phyloP scores from a whole-genome alignment of 2,888 invertebrate genomes.

The Dryadula phaetusa region DNA sequence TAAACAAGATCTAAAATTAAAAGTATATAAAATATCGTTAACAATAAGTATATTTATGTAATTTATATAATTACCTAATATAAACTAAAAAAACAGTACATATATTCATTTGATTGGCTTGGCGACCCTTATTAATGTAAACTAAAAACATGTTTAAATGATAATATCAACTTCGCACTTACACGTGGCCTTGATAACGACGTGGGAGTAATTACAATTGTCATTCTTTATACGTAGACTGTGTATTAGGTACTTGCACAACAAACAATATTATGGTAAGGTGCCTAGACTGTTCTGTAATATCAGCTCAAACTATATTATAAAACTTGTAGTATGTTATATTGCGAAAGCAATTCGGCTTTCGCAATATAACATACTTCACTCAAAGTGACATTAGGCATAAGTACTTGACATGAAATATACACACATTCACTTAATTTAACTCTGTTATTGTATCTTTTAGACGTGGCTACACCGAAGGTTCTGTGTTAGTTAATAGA shows the following conservation, averaged over 20 bases:
- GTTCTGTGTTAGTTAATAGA: background rate
- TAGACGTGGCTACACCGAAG: background rate
- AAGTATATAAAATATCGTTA: too few species aligned
- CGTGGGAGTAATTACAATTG: constrained; percentile 39
- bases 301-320: constrained; percentile 26
- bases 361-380: background rate
- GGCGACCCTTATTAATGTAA: constrained; percentile 20
- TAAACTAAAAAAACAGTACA: background rate
- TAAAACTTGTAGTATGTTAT: constrained; percentile 22
- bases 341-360: too few species aligned
- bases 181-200: constrained; percentile 34
- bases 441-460: background rate
- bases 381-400: background rate
- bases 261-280: constrained; percentile 26
- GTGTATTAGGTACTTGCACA: constrained; percentile 35
- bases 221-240: constrained; percentile 31
- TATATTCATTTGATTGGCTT: background rate
- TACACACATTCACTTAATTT: background rate
- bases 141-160: constrained; percentile 33
- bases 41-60: too few species aligned
- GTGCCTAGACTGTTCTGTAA: constrained; percentile 26
- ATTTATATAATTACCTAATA: background rate
- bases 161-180: constrained; percentile 34
- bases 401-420: background rate
- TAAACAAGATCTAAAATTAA: too few species aligned